Base-by-base conservation (phyloP, 2,888 invertebrate species). In the Aproaerema taeniolella region DNA sequence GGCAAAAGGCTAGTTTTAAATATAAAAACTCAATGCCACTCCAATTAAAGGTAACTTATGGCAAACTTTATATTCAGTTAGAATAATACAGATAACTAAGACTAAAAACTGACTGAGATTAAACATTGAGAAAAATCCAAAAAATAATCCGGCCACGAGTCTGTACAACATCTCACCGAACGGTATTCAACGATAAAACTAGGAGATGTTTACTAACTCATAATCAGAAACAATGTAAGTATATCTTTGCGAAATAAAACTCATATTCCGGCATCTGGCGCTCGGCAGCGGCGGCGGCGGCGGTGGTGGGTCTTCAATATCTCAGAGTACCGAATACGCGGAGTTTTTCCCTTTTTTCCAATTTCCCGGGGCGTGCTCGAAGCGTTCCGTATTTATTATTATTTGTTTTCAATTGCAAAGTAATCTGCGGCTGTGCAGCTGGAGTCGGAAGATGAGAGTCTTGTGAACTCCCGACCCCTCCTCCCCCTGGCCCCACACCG, bases 371-470 rank as follows among this genome's bases (percentile, higher is more conserved):
- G 68, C 67, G 64, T 69, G 68, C 66, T 66, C 65, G 66, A 53
- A 57, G 55, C 65, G 64, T 61, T 61, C 60, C 61, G 68, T 81
- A 80, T 83, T 83, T 83, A 82, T 82, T 81, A 78, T 81, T 81
- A 81, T 83, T 83, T 81, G 81, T 82, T 82, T 82, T 82, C 82
- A 81, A 82, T 83, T 80, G 81, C 79, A 73, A 78, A 81, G 78
- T 77, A 82, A 82, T 81, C 81, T 80, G 68, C 61, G 71, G 64
- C 70, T 70, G 68, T 68, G 77, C 80, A 80, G 79, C 75, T 80
- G 80, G 67, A 77, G 79, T 67, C 53, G 63, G n/a, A n/a, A 76
- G 71, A 70, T 63, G 68, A 59, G 58, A 46, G 55, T 38, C 46
- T 47, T 48, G 44, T 46, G 28, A 38, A 49, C 43, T 8, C 20